These are phyloP conservation scores for Laothoe populi DNA, from an alignment of 2,888 invertebrate genomes.

Conservation along the genomic window DNA sequence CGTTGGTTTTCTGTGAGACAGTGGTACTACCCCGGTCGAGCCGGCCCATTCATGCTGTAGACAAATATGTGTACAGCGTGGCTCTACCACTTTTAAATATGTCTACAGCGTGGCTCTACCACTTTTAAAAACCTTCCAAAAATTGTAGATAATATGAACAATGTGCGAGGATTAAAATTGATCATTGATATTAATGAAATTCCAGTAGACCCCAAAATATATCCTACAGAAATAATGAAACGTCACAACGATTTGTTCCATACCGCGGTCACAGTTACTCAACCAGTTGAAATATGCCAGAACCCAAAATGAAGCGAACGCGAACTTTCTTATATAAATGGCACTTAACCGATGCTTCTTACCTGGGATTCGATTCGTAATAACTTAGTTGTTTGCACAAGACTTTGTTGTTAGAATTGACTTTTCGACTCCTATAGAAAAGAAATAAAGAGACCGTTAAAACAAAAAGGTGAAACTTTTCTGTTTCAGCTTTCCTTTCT, in stretches of 20 bases:
- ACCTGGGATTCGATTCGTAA: constrained; percentile 41
- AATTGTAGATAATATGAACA: too few relatives aligned
- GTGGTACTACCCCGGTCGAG: too few relatives aligned
- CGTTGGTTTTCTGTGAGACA: too few relatives aligned
- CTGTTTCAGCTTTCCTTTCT: constrained; percentile 6
- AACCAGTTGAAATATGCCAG: constrained; percentile 2
- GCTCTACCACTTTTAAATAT: too few relatives aligned
- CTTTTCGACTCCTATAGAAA: constrained; percentile 32
- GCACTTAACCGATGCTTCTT: constrained; percentile 36
- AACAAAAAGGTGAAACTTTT: constrained; percentile 5
- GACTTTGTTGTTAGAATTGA: constrained; percentile 29
- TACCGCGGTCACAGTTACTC: constrained; percentile 29
- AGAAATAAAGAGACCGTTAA: background rate
- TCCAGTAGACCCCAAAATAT: too few relatives aligned
- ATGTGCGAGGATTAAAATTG: too few relatives aligned
- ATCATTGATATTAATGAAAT: too few relatives aligned
- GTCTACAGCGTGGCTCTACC: too few relatives aligned
- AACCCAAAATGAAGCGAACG: background rate
- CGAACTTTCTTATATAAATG: constrained; percentile 35
- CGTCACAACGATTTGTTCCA: constrained; percentile 44
- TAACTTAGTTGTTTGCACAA: constrained; percentile 32
- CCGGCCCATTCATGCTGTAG: too few relatives aligned
- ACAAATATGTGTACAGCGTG: too few relatives aligned
- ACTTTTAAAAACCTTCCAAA: too few relatives aligned
- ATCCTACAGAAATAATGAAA: constrained; percentile 35